phyloP scores from a whole-genome alignment of 2,797 vertebrate species.

The Lutjanus argentimaculatus region DNA sequence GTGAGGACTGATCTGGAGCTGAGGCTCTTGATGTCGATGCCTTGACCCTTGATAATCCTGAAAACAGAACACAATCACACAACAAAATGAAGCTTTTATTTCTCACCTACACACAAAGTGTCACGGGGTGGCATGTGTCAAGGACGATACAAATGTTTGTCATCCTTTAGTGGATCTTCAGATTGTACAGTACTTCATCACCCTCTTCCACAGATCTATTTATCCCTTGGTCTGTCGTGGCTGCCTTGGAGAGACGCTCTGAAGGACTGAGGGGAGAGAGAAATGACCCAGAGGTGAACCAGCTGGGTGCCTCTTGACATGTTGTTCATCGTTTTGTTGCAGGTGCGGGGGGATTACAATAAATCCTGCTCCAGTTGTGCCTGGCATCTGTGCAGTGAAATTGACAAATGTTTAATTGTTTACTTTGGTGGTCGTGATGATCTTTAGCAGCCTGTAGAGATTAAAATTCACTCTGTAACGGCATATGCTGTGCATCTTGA shows the following conservation, averaged over 20 bases:
- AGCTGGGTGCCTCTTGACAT: conserved; percentile 71
- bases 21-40: conserved; percentile 96
- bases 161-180: conserved; percentile 62
- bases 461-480: conserved; percentile 35
- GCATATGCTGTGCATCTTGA: conserved; percentile 45
- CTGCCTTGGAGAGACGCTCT: conserved; percentile 58
- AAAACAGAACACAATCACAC: conserved; percentile 63
- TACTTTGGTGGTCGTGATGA: conserved; percentile 50
- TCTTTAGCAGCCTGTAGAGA: conserved; percentile 59
- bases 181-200: conserved; percentile 55
- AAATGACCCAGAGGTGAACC: conserved; percentile 67
- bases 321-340: conserved; percentile 64
- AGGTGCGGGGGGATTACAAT: conserved; percentile 60
- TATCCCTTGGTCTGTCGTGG: conserved; percentile 45
- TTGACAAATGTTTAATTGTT: conserved; percentile 60
- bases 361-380: conserved; percentile 60
- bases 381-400: conserved; percentile 64
- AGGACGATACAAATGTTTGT: conserved; percentile 61
- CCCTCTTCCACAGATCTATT: conserved; percentile 72
- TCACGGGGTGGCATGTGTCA: conserved; percentile 28
- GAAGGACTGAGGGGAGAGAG: conserved; percentile 66
- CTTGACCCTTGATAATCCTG: conserved; percentile 96
- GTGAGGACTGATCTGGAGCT: conserved; percentile 98
- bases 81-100: conserved; percentile 48
- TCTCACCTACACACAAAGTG: conserved; percentile 21